Base-by-base conservation (phyloP, 1,140 invertebrate species). In the Panagrolaimus sp. region DNA sequence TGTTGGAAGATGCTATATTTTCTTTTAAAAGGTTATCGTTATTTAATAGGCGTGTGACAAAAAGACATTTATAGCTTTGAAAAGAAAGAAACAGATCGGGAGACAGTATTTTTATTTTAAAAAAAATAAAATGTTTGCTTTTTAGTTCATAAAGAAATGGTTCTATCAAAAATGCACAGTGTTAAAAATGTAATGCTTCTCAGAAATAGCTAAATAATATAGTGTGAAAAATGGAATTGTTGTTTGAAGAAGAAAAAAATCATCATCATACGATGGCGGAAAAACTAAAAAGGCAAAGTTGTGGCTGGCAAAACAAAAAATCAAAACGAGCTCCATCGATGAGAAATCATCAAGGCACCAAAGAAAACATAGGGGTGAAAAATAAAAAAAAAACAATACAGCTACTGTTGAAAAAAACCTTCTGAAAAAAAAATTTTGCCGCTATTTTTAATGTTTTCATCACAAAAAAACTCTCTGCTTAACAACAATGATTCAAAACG, bases 281-380 rank as follows among this genome's bases (percentile, higher is more conserved):
- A 57, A 57, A 57, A 25, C 51, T 20, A 57, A 57, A 20, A 57
- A 57, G 51, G 51, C 51, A 25, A 27, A n/a, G 47, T 57, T 57
- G 51, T 9, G 14, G 27, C 51, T 57, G 51, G 20, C 27, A 38
- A 38, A 38, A 38, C 2, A 38, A 38, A 38, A 38, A 38, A 38
- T 38, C 31, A 38, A 38, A 2, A 38, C 2, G 2, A 38, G 2
- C 31, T 7, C 31, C 31, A 38, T 38, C 31, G 31, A 38, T 38
- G 31, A 38, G 31, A 38, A 38, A 38, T 38, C 31, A 38, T 38
- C 31, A 38, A 38, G 31, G 31, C 31, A 38, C 7, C 31, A 38
- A 38, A 38, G 31, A 38, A 38, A 7, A 38, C n/a, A 38, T 4
- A 38, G 31, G 31, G 7, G 7, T 38, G 31, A 38, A 38, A 38